Base-by-base conservation (phyloP, 2,888 invertebrate species). In the Digitonthophagus gazella region DNA sequence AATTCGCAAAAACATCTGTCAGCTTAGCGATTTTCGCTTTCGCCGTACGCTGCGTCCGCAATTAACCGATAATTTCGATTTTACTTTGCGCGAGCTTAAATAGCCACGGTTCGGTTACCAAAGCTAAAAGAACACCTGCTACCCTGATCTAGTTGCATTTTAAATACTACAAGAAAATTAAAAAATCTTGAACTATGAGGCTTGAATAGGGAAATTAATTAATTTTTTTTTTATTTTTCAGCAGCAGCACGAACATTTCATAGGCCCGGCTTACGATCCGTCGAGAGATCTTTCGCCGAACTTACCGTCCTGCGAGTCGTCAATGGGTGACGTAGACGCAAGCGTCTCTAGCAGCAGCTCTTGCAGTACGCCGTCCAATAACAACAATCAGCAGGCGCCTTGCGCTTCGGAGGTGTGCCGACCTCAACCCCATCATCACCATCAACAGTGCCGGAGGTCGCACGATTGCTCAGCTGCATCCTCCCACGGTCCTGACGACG, bases 241-340 rank as follows among this genome's bases (percentile, higher is more conserved):
- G 89, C 91, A 89, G 87, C 88, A 90, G 87, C 88, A 89, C 84
- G 85, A 86, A 82, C 85, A 85, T 79, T 83, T 84, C 78, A 83
- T 86, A 86, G 82, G 87, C 86, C 83, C 83, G 80, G 87, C 88
- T 79, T 90, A 90, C 85, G 91, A 91, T 81, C 89, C 89, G 79
- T 89, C 89, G 75, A 87, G 90, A 78, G 91, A 91, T 80, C 85
- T 91, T 74, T 91, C 91, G 80, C 91, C 91, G 75, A 91, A 89
- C 79, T 88, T 91, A 73, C 91, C 91, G 69, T 89, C 89, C 77
- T 83, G 83, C 79, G 83, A 83, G 76, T 82, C 82, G 79, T 85
- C 85, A 76, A 86, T 85, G 85, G 86, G 86, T 74, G 86, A 86
- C 87, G 81, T 84, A 71, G 85, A 84, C 74, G 89, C 88, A 72